Percentiles rank a stretch among this genome's conserved stretches.
These are phyloP conservation scores for Nematolebias whitei DNA, from an alignment of 2,113 vertebrate genomes.

Conservation along the genomic window DNA sequence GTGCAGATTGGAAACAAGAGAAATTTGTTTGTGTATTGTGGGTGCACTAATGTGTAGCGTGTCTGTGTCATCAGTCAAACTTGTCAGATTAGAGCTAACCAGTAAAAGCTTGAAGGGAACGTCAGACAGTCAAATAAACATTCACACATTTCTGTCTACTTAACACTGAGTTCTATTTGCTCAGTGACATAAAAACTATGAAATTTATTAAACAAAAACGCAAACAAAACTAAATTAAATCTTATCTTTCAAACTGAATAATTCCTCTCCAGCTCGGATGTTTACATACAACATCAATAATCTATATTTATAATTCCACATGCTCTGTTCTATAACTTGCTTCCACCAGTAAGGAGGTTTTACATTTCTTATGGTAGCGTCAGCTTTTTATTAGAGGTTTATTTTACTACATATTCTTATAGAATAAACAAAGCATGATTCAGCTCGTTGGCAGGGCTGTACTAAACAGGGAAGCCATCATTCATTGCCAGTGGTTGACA, in stretches of 20 bases:
- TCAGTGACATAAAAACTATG: not conserved
- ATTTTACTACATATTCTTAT: no score
- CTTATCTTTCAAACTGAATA: not conserved
- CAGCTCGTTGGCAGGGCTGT: no score
- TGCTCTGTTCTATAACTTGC: no score
- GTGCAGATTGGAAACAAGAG: constrained; percentile 33
- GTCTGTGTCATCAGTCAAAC: constrained; percentile 53
- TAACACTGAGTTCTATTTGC: constrained; percentile 21
- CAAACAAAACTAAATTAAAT: not conserved
- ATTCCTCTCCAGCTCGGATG: not conserved
- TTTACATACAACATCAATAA: no score
- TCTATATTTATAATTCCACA: no score
- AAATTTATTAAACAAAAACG: not conserved
- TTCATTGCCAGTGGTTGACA: no score
- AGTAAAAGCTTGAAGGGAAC: constrained; percentile 49
- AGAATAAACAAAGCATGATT: no score
- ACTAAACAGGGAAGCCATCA: no score
- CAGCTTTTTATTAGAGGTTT: no score
- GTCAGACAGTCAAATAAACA: constrained; percentile 29
- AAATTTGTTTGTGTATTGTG: constrained; percentile 27
- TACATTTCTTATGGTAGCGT: no score
- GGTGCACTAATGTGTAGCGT: constrained; percentile 1
- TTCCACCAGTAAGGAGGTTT: no score
- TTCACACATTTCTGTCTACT: constrained; percentile 19
- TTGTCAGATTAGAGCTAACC: constrained; percentile 58